A percentile compares a stretch with the other conserved stretches of the same genome.
phyloP scores from a whole-genome alignment of 2,113 vertebrate species.

The Podarcis muralis region DNA sequence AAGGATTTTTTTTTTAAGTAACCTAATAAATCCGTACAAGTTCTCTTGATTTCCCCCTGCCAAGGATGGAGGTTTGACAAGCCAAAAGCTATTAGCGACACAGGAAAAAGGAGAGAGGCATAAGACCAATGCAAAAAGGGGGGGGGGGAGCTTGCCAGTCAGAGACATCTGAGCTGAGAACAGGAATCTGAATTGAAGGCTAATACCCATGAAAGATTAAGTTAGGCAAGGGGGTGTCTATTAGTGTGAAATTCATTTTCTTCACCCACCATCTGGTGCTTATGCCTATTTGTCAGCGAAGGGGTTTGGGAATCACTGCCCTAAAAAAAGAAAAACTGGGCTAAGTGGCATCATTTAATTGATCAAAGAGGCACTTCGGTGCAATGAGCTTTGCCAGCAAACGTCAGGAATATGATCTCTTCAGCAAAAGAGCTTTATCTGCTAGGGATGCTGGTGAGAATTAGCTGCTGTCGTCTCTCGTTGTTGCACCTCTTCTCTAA shows the following conservation, averaged over 20 bases:
- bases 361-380: neutral
- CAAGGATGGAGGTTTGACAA: neutral
- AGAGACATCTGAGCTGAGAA: neutral
- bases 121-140: accelerated
- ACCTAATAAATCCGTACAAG: neutral
- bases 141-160: too few species aligned
- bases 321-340: neutral
- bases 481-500: neutral
- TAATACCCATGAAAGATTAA: slow-evolving; percentile 47
- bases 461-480: neutral
- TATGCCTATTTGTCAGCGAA: neutral
- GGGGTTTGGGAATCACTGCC: neutral
- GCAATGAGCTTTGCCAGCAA: neutral
- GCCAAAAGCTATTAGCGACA: neutral
- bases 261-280: neutral
- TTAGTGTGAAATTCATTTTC: neutral
- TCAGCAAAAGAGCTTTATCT: slow-evolving; percentile 11
- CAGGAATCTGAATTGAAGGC: slow-evolving; percentile 13
- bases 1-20: neutral
- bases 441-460: neutral
- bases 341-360: neutral
- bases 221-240: neutral
- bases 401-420: neutral
- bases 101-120: neutral
- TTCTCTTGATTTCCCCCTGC: neutral